A percentile compares a stretch with the other conserved stretches of the same genome.
Conservation (phyloP, 2,888 invertebrate genomes). For the Xestia sexstrigata region DNA sequence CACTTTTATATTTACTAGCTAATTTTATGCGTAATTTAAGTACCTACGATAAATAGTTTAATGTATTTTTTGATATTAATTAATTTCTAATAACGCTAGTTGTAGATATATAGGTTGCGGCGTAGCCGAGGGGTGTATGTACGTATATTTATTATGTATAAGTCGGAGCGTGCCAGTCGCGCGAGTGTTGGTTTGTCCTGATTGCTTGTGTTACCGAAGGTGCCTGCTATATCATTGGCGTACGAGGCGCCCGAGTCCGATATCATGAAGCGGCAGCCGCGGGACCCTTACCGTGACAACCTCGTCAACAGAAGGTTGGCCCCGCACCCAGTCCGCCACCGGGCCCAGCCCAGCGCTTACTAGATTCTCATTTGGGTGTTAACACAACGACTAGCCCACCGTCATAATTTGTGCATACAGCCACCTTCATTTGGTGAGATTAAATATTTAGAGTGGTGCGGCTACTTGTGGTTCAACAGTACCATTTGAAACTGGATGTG, state of each 20-base stretch:
- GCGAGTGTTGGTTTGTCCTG: slow-evolving; percentile 83
- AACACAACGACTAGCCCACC: slow-evolving; percentile 84
- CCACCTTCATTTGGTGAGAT: slow-evolving; percentile 69
- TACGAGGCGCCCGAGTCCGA: slow-evolving; percentile 99
- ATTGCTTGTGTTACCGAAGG: slow-evolving; percentile 93
- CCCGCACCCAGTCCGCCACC: slow-evolving; percentile 75
- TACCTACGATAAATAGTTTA: slow-evolving; percentile 72
- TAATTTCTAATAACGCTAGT: slow-evolving; percentile 74
- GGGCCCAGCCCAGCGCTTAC: slow-evolving; percentile 77
- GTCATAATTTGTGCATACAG: slow-evolving; percentile 62
- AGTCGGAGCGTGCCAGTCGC: slow-evolving; percentile 72
- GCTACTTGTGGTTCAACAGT: slow-evolving; percentile 85
- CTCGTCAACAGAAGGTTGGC: slow-evolving; percentile 99
- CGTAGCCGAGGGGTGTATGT: slow-evolving; percentile 76
- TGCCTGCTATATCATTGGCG: slow-evolving; percentile 99
- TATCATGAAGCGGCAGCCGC: slow-evolving; percentile 99
- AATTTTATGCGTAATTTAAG: slow-evolving; percentile 80
- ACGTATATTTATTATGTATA: slow-evolving; percentile 82
- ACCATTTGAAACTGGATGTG: slow-evolving; percentile 87
- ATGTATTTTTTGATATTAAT: slow-evolving; percentile 71
- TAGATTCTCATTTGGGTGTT: slow-evolving; percentile 87
- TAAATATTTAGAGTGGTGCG: slow-evolving; percentile 79
- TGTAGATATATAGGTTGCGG: slow-evolving; percentile 75
- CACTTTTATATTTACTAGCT: slow-evolving; percentile 82
- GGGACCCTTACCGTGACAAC: slow-evolving; percentile 99